Percentiles rank a stretch among this genome's conserved stretches.
Conservation (phyloP, 1,140 invertebrate genomes). For the Drosophila tropicalis region DNA sequence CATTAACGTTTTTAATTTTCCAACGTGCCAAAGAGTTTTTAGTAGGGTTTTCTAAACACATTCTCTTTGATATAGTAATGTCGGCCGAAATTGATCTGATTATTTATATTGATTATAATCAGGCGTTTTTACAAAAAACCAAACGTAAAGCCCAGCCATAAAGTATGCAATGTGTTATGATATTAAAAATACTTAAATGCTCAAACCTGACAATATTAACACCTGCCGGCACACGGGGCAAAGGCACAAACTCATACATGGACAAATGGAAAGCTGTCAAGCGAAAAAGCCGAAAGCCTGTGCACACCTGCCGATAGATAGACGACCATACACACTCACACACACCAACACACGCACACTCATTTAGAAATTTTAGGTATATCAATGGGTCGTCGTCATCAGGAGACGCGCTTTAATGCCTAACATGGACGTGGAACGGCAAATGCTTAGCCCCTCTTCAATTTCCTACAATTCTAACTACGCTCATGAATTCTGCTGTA, state of each 20-base stretch:
- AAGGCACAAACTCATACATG: constrained; percentile 15
- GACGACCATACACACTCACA: constrained; percentile 7
- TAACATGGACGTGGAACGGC: neutral
- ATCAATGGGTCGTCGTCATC: neutral
- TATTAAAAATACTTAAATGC: constrained; percentile 67
- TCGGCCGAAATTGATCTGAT: constrained; percentile 18
- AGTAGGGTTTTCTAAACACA: neutral
- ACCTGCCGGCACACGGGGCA: constrained; percentile 32
- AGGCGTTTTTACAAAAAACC: constrained; percentile 8
- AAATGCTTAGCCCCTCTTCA: neutral
- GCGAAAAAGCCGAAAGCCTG: constrained; percentile 10
- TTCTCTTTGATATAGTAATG: neutral
- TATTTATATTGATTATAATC: constrained; percentile 10
- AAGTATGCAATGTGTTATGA: constrained; percentile 54
- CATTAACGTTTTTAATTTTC: neutral
- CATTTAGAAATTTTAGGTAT: neutral
- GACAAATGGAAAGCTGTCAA: constrained; percentile 7
- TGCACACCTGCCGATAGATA: constrained; percentile 16
- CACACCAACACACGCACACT: constrained; percentile 7
- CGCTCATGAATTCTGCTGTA: neutral
- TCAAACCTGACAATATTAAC: constrained; percentile 64
- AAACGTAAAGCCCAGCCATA: constrained; percentile 36
- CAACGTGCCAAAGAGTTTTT: too few species aligned
- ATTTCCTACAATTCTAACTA: neutral
- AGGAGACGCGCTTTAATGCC: neutral